These are phyloP conservation scores for Cylindroiulus punctatus DNA, from an alignment of 2,888 invertebrate species.

Conservation along the genomic window DNA sequence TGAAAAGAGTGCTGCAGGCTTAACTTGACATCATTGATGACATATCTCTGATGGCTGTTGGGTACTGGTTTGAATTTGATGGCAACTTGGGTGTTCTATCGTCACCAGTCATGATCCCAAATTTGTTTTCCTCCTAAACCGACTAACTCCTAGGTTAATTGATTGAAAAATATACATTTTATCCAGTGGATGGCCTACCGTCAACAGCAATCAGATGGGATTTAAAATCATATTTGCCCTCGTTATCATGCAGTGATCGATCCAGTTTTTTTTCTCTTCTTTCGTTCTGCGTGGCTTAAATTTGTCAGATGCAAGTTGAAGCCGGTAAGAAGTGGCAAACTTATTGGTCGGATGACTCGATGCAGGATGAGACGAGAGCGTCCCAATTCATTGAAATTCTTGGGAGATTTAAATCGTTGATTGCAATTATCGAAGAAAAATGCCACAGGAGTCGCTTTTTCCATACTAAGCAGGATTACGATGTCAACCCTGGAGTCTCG, in stretches of 20 bases:
- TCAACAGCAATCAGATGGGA: conserved; percentile 34
- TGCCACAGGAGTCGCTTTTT: conserved; percentile 28
- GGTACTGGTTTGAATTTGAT: no score
- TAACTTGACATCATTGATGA: no score
- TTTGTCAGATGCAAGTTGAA: conserved; percentile 3
- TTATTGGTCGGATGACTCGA: conserved; percentile 31
- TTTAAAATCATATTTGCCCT: conserved; percentile 34
- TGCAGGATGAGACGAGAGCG: conserved; percentile 11
- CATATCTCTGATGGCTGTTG: no score
- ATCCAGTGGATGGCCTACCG: not conserved
- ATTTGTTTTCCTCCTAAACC: not conserved
- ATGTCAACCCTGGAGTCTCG: conserved; percentile 6
- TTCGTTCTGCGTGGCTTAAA: conserved; percentile 3
- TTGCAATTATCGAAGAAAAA: conserved; percentile 38
- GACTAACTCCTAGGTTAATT: not conserved
- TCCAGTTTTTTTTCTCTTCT: not conserved
- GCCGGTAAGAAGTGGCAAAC: not conserved
- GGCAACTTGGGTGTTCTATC: no score
- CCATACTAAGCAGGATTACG: conserved; percentile 31
- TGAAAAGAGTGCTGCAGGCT: not conserved
- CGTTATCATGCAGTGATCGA: conserved; percentile 34
- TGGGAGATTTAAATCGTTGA: conserved; percentile 35
- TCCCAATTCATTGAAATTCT: conserved; percentile 16
- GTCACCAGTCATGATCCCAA: not conserved
- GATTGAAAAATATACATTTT: not conserved